Conservation (phyloP, 2,888 invertebrate genomes). For the Acanthosepion esculentum region DNA sequence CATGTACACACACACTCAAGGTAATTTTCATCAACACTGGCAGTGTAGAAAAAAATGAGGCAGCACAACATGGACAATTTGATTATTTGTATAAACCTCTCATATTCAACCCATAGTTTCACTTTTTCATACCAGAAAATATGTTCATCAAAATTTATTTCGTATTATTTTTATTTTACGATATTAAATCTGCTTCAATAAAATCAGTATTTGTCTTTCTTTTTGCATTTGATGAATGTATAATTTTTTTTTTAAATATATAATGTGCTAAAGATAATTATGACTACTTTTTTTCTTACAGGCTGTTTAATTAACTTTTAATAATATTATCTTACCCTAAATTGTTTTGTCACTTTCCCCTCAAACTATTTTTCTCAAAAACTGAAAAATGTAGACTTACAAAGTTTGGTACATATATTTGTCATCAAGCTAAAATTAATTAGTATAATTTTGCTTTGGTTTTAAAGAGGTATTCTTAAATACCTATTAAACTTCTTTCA, state of each 20-base stretch:
- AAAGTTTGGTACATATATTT: too few species aligned
- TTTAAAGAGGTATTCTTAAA: too few species aligned
- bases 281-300: not conserved
- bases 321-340: not conserved
- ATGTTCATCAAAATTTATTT: constrained; percentile 11
- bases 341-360: not conserved
- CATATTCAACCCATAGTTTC: not conserved
- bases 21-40: not conserved
- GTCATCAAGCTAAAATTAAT: too few species aligned
- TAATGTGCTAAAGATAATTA: not conserved
- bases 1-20: not conserved
- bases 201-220: not conserved
- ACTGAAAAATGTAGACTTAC: too few species aligned
- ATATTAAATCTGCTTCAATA: constrained; percentile 24
- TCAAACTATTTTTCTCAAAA: too few species aligned
- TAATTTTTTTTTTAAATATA: not conserved
- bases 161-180: constrained; percentile 33
- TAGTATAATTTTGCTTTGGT: too few species aligned
- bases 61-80: not conserved
- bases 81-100: not conserved
- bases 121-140: not conserved
- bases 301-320: not conserved
- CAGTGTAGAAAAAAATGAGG: not conserved
- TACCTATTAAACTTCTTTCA: too few species aligned
- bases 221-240: not conserved